Evolutionary conservation across 1,140 invertebrate species (phyloP).

Genomic region (Drosophila ananassae): DNA sequence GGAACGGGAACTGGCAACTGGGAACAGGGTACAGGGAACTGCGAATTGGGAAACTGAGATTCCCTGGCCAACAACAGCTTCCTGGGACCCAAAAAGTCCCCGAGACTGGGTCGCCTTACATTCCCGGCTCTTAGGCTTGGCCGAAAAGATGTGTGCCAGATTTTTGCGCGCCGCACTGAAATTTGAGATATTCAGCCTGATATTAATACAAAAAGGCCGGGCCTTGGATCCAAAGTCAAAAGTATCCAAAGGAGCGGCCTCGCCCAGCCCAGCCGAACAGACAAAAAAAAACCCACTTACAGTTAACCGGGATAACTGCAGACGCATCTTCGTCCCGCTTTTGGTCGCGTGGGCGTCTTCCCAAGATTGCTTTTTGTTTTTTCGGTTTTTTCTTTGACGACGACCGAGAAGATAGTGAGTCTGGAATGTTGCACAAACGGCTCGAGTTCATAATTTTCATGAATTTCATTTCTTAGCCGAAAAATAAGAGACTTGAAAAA

Average conservation of each 20-base stretch:
- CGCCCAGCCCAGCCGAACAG: constrained; percentile 15
- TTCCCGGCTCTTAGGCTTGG: constrained; percentile 47
- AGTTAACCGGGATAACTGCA: constrained; percentile 42
- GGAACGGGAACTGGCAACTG: constrained; percentile 23
- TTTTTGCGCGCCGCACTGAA: constrained; percentile 63
- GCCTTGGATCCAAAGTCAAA: constrained; percentile 18
- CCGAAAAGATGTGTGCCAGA: constrained; percentile 68
- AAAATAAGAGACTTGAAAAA: constrained; percentile 10
- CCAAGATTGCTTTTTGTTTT: constrained; percentile 52
- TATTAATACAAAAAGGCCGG: constrained; percentile 71
- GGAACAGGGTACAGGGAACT: constrained; percentile 15
- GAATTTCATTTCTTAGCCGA: constrained; percentile 48
- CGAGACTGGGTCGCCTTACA: constrained; percentile 38
- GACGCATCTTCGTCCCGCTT: constrained; percentile 51
- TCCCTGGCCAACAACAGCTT: constrained; percentile 38
- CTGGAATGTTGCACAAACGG: constrained; percentile 55
- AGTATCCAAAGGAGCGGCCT: constrained; percentile 44
- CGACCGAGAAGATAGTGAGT: constrained; percentile 28
- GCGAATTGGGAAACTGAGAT: constrained; percentile 32
- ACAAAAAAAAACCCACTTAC: constrained; percentile 36
- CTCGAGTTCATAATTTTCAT: constrained; percentile 58
- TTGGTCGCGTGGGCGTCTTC: constrained; percentile 70
- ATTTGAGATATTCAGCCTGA: constrained; percentile 81
- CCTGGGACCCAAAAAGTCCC: constrained; percentile 32
- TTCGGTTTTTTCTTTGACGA: constrained; percentile 5